A percentile compares a stretch with the other conserved stretches of the same genome.
phyloP scores from a whole-genome alignment of 2,113 vertebrate species.

The Colinus virginianus region DNA sequence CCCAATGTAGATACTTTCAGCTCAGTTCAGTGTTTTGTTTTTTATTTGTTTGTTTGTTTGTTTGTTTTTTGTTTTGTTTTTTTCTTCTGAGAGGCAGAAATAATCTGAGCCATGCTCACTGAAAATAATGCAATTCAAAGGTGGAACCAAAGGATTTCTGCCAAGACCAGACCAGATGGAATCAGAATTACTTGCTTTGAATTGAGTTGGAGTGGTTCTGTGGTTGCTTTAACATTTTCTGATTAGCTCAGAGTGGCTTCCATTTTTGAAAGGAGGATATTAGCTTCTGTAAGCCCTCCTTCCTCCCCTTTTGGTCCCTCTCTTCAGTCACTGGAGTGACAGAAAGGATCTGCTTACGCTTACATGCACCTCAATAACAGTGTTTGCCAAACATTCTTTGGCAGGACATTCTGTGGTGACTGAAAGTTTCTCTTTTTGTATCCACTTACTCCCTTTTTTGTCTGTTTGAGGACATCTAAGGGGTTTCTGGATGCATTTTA shows the following conservation, averaged over 20 bases:
- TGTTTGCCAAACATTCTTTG: slow-evolving; percentile 2
- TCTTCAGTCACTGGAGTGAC: slow-evolving; percentile 1
- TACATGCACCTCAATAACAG: slow-evolving; percentile 29
- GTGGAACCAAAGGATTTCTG: not conserved
- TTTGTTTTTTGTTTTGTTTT: not conserved
- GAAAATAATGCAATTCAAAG: not conserved
- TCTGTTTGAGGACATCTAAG: not conserved
- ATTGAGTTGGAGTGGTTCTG: not conserved
- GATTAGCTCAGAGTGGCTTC: not conserved
- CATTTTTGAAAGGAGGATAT: not conserved
- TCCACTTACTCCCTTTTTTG: not conserved
- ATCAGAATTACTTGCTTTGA: not conserved
- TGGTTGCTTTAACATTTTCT: not conserved
- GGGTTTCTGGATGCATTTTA: not conserved
- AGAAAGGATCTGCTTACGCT: slow-evolving; percentile 45
- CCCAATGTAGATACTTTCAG: not conserved
- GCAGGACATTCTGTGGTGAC: slow-evolving; percentile 32
- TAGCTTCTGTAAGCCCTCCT: not conserved
- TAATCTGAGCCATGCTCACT: not conserved
- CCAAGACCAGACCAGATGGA: not conserved
- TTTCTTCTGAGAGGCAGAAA: not conserved
- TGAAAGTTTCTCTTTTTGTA: slow-evolving; percentile 7
- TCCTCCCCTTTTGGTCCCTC: not conserved
- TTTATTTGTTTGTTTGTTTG: too few species aligned
- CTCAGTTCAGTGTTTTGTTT: not conserved